A percentile compares a stretch with the other conserved stretches of the same genome.
Conservation (phyloP, 2,797 vertebrate species). For the Anas capensis region DNA sequence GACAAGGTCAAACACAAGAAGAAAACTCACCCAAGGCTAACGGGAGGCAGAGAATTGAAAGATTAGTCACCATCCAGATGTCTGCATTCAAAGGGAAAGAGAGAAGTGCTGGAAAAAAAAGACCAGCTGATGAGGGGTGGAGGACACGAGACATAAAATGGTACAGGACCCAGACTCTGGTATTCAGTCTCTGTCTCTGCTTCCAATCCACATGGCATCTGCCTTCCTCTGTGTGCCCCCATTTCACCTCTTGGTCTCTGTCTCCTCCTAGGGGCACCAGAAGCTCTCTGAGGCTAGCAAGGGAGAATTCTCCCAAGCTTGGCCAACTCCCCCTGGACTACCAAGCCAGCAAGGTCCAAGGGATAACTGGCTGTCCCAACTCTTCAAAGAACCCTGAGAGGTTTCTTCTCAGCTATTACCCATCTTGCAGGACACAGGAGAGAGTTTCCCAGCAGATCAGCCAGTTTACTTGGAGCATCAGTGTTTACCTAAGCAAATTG, state of each 20-base stretch:
- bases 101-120: neutral
- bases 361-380: neutral
- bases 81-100: neutral
- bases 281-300: neutral
- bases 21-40: conserved; percentile 23
- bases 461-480: neutral
- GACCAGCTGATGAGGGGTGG: neutral
- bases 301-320: neutral
- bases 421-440: neutral
- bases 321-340: accelerated
- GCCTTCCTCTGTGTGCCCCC: neutral
- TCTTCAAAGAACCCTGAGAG: neutral
- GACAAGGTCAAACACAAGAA: conserved; percentile 37
- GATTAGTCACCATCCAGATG: conserved; percentile 54
- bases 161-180: neutral
- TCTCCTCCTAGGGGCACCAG: neutral
- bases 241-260: neutral
- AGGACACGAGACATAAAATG: neutral
- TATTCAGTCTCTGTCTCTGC: neutral
- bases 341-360: neutral
- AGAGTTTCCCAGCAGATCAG: neutral
- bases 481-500: conserved; percentile 48
- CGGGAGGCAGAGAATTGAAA: neutral
- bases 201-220: neutral
- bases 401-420: neutral